Conservation (phyloP, 2,113 vertebrate species). For the Odobenus rosmarus region DNA sequence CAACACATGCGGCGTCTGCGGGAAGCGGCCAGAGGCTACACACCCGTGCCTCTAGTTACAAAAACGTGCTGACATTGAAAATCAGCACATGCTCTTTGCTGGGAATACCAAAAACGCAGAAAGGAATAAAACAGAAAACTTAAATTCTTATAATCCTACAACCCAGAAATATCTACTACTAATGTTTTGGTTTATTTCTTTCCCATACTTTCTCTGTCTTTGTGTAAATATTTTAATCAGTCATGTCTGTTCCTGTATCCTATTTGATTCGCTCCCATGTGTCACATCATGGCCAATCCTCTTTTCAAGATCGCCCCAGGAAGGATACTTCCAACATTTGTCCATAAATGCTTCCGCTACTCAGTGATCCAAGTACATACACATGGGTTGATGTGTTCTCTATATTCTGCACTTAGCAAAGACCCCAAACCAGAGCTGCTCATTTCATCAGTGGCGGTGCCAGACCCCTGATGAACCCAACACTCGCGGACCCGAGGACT, state of each 20-base stretch:
- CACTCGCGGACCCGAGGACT: not conserved
- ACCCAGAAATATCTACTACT: not conserved
- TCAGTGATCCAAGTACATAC: no score
- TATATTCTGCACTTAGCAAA: not conserved
- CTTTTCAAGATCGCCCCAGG: not conserved
- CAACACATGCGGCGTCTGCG: not conserved
- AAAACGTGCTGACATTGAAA: not conserved
- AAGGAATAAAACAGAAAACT: not conserved
- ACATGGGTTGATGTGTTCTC: not conserved
- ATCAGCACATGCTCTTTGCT: rapidly evolving
- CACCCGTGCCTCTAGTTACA: not conserved
- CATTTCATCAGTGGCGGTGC: not conserved
- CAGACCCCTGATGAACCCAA: not conserved
- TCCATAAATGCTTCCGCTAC: not conserved
- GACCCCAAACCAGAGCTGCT: not conserved
- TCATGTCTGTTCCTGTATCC: not conserved
- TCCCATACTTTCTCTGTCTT: not conserved
- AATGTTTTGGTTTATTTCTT: not conserved
- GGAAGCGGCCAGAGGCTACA: not conserved
- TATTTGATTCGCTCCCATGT: no score
- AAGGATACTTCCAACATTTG: not conserved
- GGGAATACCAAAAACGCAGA: not conserved
- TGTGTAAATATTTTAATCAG: not conserved
- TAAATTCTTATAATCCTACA: not conserved
- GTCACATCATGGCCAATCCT: not conserved